These are phyloP conservation scores for Galerucella calmariensis DNA, from an alignment of 2,888 invertebrate genomes.

Conservation along the genomic window DNA sequence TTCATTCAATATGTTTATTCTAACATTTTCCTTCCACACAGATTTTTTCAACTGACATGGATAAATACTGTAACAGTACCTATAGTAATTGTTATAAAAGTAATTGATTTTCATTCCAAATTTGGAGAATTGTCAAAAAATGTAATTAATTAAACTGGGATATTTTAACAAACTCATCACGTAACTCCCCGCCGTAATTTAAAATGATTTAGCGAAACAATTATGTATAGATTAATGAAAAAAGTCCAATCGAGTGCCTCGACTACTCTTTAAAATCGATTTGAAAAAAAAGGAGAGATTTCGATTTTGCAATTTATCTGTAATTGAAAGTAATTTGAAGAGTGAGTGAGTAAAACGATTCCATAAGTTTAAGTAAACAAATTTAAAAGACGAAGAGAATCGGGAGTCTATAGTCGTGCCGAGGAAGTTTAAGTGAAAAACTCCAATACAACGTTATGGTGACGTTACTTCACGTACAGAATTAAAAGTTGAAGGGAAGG, in stretches of 20 bases:
- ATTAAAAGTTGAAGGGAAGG: constrained; percentile 30
- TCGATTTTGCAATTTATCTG: constrained; percentile 36
- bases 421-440: constrained; percentile 34
- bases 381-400: constrained; percentile 45
- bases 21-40: too few species aligned
- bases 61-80: too few species aligned
- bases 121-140: too few species aligned
- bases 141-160: neutral
- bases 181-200: constrained; percentile 3
- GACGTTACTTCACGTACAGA: constrained; percentile 45
- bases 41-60: too few species aligned
- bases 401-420: constrained; percentile 42
- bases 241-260: neutral
- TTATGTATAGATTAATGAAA: constrained; percentile 8
- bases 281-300: constrained; percentile 5
- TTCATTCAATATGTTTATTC: too few species aligned
- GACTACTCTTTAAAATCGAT: neutral
- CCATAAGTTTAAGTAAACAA: constrained; percentile 51
- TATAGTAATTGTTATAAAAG: too few species aligned
- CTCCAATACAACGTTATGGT: constrained; percentile 53
- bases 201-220: constrained; percentile 5
- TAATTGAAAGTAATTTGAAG: constrained; percentile 43
- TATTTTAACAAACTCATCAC: constrained; percentile 6
- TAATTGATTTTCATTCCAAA: neutral
- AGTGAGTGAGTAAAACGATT: constrained; percentile 45